Conservation (phyloP, 1,140 invertebrate genomes). For the Halictus rubicundus region DNA sequence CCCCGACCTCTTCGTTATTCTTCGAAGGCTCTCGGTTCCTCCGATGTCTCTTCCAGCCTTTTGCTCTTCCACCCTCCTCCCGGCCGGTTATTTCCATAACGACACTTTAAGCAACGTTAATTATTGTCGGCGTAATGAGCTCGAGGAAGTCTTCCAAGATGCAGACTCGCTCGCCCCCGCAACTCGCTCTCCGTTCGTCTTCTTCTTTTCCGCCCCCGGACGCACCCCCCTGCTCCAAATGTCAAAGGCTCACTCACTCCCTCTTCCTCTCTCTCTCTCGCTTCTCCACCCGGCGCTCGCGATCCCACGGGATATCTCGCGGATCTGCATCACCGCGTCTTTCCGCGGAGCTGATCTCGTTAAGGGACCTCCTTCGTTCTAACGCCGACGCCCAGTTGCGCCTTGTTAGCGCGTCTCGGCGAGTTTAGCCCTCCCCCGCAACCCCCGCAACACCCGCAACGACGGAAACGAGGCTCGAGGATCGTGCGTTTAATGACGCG, state of each 20-base stretch:
- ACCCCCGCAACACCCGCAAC: not conserved
- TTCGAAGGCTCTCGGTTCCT: slow-evolving; percentile 14
- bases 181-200: slow-evolving; percentile 4
- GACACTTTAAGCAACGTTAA: slow-evolving; percentile 72
- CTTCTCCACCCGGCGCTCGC: not conserved
- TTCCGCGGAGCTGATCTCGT: slow-evolving; percentile 63
- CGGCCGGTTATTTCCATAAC: slow-evolving; percentile 64
- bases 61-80: not conserved
- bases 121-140: slow-evolving; percentile 71
- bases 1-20: slow-evolving; percentile 44
- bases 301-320: slow-evolving; percentile 62
- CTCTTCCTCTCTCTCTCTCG: not conserved
- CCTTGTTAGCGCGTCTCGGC: slow-evolving; percentile 61
- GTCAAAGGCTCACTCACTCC: slow-evolving; percentile 43
- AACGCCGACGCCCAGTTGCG: slow-evolving; percentile 35
- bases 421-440: slow-evolving; percentile 22
- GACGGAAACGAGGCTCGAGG: slow-evolving; percentile 34
- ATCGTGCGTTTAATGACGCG: slow-evolving; percentile 17
- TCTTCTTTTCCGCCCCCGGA: not conserved
- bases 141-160: slow-evolving; percentile 65
- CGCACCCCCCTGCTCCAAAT: slow-evolving; percentile 13
- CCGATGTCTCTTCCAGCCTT: slow-evolving; percentile 10
- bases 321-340: slow-evolving; percentile 63
- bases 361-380: slow-evolving; percentile 61
- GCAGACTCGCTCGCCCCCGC: slow-evolving; percentile 26